These are phyloP conservation scores for Luidia sarsii DNA, from an alignment of 53 echinoderm and acorn worm genomes.

Conservation along the genomic window DNA sequence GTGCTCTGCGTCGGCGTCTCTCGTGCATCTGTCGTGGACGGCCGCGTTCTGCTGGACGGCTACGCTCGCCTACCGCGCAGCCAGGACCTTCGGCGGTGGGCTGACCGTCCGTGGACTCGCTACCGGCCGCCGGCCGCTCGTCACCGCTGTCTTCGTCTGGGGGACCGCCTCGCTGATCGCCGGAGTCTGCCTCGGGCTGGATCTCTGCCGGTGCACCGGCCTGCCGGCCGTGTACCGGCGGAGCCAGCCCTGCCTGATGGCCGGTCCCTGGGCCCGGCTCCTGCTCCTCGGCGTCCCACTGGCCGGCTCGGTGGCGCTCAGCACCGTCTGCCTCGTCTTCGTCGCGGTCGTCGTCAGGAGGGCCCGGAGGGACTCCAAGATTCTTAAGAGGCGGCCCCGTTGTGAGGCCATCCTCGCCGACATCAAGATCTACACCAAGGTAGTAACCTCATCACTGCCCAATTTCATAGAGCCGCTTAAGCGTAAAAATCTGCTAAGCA, in stretches of 20 bases:
- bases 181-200: slow-evolving; percentile 9
- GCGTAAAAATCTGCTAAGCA: no score
- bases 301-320: not conserved
- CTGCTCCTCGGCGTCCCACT: slow-evolving; percentile 38
- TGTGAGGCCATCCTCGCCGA: slow-evolving; percentile 3
- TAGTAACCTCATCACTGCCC: no score
- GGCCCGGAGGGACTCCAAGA: slow-evolving; percentile 1
- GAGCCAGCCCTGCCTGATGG: slow-evolving; percentile 25
- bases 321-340: not conserved
- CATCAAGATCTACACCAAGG: slow-evolving; percentile 33
- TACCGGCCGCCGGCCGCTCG: not conserved
- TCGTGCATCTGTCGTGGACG: slow-evolving; percentile 45
- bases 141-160: slow-evolving; percentile 30
- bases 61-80: slow-evolving; percentile 16
- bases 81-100: not conserved
- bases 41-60: slow-evolving; percentile 49
- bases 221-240: not conserved
- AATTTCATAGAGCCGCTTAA: no score
- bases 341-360: slow-evolving; percentile 8
- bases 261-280: not conserved
- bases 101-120: not conserved
- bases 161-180: slow-evolving; percentile 3
- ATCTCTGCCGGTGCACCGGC: slow-evolving; percentile 24
- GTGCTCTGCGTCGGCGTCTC: slow-evolving; percentile 11
- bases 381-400: slow-evolving; percentile 8